Evolutionary conservation across 2,888 invertebrate genomes (phyloP).

Genomic region (Ecliptopera silaceata): DNA sequence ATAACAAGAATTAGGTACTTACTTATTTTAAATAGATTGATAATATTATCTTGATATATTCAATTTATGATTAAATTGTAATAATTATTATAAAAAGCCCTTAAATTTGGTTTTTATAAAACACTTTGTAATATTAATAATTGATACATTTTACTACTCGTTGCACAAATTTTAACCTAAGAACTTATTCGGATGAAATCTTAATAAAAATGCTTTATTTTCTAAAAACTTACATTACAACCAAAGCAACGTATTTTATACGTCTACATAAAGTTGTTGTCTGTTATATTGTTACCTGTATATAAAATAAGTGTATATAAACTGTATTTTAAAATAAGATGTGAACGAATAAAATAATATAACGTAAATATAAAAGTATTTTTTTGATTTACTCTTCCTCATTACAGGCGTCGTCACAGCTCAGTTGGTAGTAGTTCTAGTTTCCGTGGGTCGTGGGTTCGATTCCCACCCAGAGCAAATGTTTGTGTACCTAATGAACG

Average conservation of each 20-base stretch:
- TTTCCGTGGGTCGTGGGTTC: no score
- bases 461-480: no score
- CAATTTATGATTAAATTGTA: no score
- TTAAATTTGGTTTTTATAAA: not conserved
- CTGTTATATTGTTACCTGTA: slow-evolving; percentile 60
- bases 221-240: slow-evolving; percentile 22
- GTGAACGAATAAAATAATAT: slow-evolving; percentile 20
- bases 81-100: not conserved
- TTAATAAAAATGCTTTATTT: slow-evolving; percentile 16
- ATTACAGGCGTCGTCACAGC: no score
- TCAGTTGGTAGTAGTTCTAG: no score
- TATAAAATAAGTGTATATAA: slow-evolving; percentile 48
- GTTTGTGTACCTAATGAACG: no score
- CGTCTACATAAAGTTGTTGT: slow-evolving; percentile 23
- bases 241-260: slow-evolving; percentile 21
- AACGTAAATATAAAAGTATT: slow-evolving; percentile 25
- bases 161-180: slow-evolving; percentile 22
- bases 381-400: no score
- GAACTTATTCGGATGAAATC: slow-evolving; percentile 15
- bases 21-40: no score
- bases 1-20: no score
- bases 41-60: no score
- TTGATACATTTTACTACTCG: not conserved
- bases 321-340: not conserved
- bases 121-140: not conserved